Conservation (phyloP, 2,888 invertebrate genomes). For the Tillus elongatus region DNA sequence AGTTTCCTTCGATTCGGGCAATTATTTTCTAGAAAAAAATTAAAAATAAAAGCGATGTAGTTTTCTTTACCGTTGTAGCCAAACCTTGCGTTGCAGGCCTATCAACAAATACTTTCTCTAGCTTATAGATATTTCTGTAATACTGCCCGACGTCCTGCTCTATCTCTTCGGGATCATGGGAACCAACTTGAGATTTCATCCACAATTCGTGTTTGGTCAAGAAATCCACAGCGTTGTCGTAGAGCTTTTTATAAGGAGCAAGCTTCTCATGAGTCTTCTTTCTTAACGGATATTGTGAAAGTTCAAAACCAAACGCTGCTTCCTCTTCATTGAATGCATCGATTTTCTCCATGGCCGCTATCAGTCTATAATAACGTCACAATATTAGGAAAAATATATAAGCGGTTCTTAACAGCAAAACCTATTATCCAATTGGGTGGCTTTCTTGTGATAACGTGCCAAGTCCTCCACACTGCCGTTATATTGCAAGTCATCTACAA, state of each 20-base stretch:
- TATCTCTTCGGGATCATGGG: slow-evolving; percentile 80
- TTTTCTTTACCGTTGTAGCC: slow-evolving; percentile 48
- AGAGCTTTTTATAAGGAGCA: slow-evolving; percentile 77
- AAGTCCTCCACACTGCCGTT: slow-evolving; percentile 82
- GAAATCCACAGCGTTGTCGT: slow-evolving; percentile 82
- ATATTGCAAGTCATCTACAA: slow-evolving; percentile 76
- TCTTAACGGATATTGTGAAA: slow-evolving; percentile 79
- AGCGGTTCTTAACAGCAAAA: slow-evolving; percentile 22
- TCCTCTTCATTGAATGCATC: slow-evolving; percentile 91
- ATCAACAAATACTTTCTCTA: slow-evolving; percentile 79
- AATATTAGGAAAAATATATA: slow-evolving; percentile 8
- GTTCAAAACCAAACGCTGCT: slow-evolving; percentile 75
- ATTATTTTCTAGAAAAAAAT: background rate
- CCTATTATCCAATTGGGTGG: slow-evolving; percentile 67
- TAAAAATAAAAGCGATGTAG: slow-evolving; percentile 4
- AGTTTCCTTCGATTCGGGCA: background rate
- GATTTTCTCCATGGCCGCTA: slow-evolving; percentile 66
- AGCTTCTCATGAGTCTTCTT: slow-evolving; percentile 71
- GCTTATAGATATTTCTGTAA: slow-evolving; percentile 71
- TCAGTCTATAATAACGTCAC: slow-evolving; percentile 45
- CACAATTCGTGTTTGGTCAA: slow-evolving; percentile 72
- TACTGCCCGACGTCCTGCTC: slow-evolving; percentile 64
- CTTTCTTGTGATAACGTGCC: slow-evolving; percentile 71
- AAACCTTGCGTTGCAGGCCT: slow-evolving; percentile 65
- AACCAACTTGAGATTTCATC: slow-evolving; percentile 77